These are phyloP conservation scores for Perdix hodgsoniae DNA, from an alignment of 2,797 vertebrate species.

Conservation along the genomic window DNA sequence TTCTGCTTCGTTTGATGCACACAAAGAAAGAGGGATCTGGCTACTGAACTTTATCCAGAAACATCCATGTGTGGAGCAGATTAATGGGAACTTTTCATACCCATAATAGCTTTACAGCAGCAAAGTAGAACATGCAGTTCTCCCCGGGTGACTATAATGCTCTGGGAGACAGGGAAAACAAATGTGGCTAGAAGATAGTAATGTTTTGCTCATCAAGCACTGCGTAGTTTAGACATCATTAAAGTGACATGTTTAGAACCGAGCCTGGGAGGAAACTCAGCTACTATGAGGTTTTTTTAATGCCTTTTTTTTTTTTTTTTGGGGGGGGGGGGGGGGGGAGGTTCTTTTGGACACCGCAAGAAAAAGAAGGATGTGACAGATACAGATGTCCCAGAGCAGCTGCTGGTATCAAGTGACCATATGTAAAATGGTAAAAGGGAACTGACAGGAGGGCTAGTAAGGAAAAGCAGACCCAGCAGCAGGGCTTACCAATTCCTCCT, in stretches of 20 bases:
- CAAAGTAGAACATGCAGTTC: conserved; percentile 47
- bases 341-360: conserved; percentile 60
- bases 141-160: conserved; percentile 39
- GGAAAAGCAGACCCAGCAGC: not conserved
- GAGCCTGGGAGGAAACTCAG: conserved; percentile 27
- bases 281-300: not conserved
- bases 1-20: conserved; percentile 75
- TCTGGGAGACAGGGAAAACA: conserved; percentile 39
- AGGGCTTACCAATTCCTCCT: not conserved
- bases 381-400: conserved; percentile 65
- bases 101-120: conserved; percentile 68
- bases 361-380: conserved; percentile 66
- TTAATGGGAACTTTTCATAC: conserved; percentile 76
- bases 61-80: conserved; percentile 78
- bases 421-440: conserved; percentile 27
- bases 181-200: conserved; percentile 39
- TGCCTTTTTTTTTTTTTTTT: not conserved
- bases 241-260: conserved; percentile 26
- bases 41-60: conserved; percentile 77
- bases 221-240: conserved; percentile 9
- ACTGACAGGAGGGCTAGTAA: not conserved
- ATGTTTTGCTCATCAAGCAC: conserved; percentile 43
- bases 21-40: conserved; percentile 69
- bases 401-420: conserved; percentile 60
- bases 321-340: too few species aligned